Conservation (phyloP, 2,888 invertebrate genomes). For the Laothoe populi region DNA sequence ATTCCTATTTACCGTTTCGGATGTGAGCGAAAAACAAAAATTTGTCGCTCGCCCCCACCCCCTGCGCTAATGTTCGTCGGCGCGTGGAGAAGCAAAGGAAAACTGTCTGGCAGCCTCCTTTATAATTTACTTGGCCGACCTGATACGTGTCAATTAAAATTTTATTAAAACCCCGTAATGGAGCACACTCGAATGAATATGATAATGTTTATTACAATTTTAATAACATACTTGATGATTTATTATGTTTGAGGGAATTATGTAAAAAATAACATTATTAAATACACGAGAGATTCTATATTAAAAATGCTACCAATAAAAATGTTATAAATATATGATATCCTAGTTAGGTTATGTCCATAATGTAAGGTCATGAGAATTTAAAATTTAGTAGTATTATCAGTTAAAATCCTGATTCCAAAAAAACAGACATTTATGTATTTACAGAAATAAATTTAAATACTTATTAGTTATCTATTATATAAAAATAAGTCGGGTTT, state of each 20-base stretch:
- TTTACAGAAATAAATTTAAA: too few species aligned
- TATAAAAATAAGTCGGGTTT: too few species aligned
- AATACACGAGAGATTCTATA: neutral
- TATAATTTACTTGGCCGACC: slow-evolving; percentile 78
- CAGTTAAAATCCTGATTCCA: too few species aligned
- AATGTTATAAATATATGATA: too few species aligned
- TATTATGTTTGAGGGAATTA: slow-evolving; percentile 34
- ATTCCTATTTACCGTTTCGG: slow-evolving; percentile 54
- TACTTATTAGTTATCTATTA: too few species aligned
- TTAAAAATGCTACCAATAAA: too few species aligned
- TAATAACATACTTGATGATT: slow-evolving; percentile 59
- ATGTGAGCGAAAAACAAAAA: slow-evolving; percentile 80
- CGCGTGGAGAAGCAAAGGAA: slow-evolving; percentile 60
- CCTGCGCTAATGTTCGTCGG: slow-evolving; percentile 71
- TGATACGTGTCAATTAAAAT: slow-evolving; percentile 83
- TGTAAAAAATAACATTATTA: slow-evolving; percentile 1
- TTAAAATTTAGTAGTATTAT: too few species aligned
- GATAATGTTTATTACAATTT: slow-evolving; percentile 71
- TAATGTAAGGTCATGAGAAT: too few species aligned
- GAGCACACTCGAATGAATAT: slow-evolving; percentile 64
- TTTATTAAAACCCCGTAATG: slow-evolving; percentile 72
- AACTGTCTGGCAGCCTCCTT: slow-evolving; percentile 68
- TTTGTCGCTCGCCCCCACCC: slow-evolving; percentile 72
- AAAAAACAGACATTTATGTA: too few species aligned
- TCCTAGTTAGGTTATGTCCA: too few species aligned